Base-by-base conservation (phyloP, 2,797 vertebrate species). In the Pelodytes ibericus region DNA sequence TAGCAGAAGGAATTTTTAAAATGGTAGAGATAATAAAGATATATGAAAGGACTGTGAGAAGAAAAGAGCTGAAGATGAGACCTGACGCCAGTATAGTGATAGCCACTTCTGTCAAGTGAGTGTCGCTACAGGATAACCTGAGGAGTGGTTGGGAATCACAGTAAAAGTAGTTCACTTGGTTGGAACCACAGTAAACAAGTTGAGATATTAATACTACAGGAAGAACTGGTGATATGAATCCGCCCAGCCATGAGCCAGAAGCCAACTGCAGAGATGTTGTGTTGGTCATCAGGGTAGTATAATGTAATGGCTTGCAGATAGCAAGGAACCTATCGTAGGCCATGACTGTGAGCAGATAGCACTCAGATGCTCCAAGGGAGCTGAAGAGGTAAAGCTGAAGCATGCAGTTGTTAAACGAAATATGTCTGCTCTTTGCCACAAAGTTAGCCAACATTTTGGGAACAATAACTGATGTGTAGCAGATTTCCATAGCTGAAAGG, bases 301-400 rank as follows among this genome's bases (percentile, higher is more conserved):
- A 88, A 29, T 0, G 71, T 6, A 86, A 33, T 0, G 81, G 82
- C 6, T 83, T 80, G 47, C 84, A 85, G 59, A 84, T 83, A 44
- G 85, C 84, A 59, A 83, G 47, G 8, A 84, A 83, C 2, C 82
- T 80, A 81, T 87, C 84, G 71, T 85, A 86, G 39, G 86, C 85
- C 83, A 85, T 87, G 30, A 75, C 81, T 0, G 81, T 82, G 66
- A 86, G 71, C 2, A 83, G 80, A 27, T 81, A 74, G 49, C 87
- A 86, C 68, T 88, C 85, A 2, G 82, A 82, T 16, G 79, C 83
- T 6, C 85, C 84, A 24, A 87, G 75, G 29, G 74, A 83, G 33
- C 86, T 86, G 57, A 82, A 88, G 4, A 86, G 39, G 16, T 85
- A 88, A 29, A 2, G 0, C 0, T 87, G 86, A 0, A 84, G 57